phyloP scores from a whole-genome alignment of 2,888 invertebrate genomes.

The Polyommatus iphigenia region DNA sequence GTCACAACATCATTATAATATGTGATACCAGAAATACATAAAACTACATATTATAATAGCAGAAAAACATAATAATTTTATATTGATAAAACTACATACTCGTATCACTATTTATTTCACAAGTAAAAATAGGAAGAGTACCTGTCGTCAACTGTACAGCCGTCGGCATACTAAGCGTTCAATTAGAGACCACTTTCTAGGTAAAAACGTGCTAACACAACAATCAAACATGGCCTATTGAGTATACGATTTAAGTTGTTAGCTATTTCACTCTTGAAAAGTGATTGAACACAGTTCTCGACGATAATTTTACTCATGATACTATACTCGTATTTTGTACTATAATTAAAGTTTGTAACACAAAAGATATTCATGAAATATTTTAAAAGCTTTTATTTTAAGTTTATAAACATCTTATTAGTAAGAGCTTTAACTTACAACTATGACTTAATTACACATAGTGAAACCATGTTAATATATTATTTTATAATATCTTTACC shows the following conservation, averaged over 20 bases:
- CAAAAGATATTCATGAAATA: too few relatives aligned
- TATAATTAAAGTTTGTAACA: too few relatives aligned
- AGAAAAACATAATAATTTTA: too few relatives aligned
- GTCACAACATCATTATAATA: too few relatives aligned
- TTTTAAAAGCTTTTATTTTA: too few relatives aligned
- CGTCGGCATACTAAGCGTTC: conserved; percentile 12
- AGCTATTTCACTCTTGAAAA: not conserved
- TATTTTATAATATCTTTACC: not conserved
- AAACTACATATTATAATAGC: too few relatives aligned
- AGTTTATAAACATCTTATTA: too few relatives aligned
- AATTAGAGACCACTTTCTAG: conserved; percentile 28
- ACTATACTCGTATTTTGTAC: not conserved
- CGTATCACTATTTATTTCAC: not conserved
- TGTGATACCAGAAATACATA: too few relatives aligned
- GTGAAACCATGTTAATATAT: not conserved
- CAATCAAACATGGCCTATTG: conserved; percentile 26
- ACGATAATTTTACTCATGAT: not conserved
- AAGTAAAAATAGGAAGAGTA: not conserved
- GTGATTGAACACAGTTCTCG: not conserved
- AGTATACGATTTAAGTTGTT: not conserved
- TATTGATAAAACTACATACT: too few relatives aligned
- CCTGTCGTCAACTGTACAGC: not conserved
- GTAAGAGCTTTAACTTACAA: not conserved
- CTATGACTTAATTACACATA: not conserved
- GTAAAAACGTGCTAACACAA: conserved; percentile 25